Base-by-base conservation (phyloP, 2,888 invertebrate genomes). In the Melanophora roralis region DNA sequence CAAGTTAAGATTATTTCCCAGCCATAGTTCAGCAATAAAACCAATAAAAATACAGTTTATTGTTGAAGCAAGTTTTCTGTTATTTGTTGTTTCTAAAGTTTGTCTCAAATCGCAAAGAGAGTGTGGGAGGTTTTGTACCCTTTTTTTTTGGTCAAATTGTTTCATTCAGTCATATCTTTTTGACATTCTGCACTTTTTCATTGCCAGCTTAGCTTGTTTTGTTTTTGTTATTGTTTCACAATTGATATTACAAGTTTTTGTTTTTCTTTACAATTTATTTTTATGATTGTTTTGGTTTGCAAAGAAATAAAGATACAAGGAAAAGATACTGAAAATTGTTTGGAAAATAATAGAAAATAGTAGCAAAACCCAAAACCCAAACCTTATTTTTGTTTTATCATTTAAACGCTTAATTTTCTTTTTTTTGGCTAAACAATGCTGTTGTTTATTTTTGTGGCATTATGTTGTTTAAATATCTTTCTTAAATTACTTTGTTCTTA, bases 41-140 rank as follows among this genome's bases (percentile, higher is more conserved):
- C 55, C 72, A 43, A 73, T 73, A 73, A 73, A 71, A 64, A 47
- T 27, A 47, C 43, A 45, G 62, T 72, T 72, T 72, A 53, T 45
- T 12, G 53, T 62, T 72, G 51, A 36, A 53, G 60, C 40, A 60
- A 40, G 19, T 71, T 71, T 51, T 40, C 51, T 40, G 2, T 14
- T 34, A n/a, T 11, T 59, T 49, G n/a, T 60, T 32, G 34, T 21
- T 32, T 8, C n/a, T n/a, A n/a, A n/a, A n/a, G 8, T 21, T 40
- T n/a, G 11, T n/a, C 21, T 11, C 32, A 21, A 49, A 11, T 7
- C 60, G 38, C 40, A 16, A 27, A 40, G n/a, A 71, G 7, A 40
- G 40, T 59, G 7, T 27, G 27, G 6, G 27, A 27, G 27, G 6
- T 27, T 27, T 6, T 5, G 27, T 12, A 40, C 47, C 43, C 43